phyloP scores from a whole-genome alignment of 2,797 vertebrate genomes.

The Florisuga fusca region DNA sequence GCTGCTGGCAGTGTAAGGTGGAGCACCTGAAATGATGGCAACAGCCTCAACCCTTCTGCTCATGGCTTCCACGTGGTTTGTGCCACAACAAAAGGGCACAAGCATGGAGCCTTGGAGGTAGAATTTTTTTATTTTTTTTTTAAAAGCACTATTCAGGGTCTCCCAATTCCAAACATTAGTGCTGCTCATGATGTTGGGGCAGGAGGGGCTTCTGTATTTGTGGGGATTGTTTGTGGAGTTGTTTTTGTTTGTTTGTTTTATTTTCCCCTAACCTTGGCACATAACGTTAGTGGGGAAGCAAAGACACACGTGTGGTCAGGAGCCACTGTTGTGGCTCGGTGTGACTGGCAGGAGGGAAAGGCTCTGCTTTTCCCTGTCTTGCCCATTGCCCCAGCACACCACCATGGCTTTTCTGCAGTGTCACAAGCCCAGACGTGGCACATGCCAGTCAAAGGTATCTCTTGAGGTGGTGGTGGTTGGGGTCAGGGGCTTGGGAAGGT shows the following conservation, averaged over 20 bases:
- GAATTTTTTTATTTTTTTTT: not conserved
- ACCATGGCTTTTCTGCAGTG: not conserved
- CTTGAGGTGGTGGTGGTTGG: not conserved
- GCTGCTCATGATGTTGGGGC: not conserved
- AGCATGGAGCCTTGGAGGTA: not conserved
- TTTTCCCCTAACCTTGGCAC: not conserved
- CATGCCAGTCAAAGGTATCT: not conserved
- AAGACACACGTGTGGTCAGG: accelerated
- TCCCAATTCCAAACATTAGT: not conserved
- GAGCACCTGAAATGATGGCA: not conserved
- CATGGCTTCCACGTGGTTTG: not conserved
- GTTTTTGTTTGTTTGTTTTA: too few relatives aligned
- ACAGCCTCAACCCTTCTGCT: not conserved
- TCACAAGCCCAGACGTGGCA: not conserved
- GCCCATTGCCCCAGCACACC: not conserved
- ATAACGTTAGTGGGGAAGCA: not conserved
- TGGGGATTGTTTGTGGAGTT: not conserved
- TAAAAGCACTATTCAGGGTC: not conserved
- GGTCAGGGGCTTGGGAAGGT: not conserved
- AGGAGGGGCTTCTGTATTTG: not conserved
- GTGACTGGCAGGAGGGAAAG: not conserved
- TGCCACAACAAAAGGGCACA: not conserved
- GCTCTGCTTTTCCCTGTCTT: accelerated
- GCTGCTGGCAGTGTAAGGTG: not conserved
- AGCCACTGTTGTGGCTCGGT: not conserved